Evolutionary conservation across 2,797 vertebrate species (phyloP).

Genomic region (Cheirogaleus major): DNA sequence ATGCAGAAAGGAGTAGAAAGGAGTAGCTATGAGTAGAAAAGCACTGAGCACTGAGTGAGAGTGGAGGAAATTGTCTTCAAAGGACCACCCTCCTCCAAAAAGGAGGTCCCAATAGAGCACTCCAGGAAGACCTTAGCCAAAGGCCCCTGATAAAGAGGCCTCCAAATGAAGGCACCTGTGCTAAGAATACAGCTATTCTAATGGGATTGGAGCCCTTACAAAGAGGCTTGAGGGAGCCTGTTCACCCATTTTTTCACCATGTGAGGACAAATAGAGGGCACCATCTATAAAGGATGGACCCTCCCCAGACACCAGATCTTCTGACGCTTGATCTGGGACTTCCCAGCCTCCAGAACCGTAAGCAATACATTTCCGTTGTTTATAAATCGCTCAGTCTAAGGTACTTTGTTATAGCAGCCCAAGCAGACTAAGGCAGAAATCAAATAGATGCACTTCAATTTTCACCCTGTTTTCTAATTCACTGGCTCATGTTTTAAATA

Average conservation of each 20-base stretch:
- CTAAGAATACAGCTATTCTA: not conserved
- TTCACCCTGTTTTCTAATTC: not conserved
- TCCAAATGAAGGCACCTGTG: not conserved
- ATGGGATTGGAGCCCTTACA: not conserved
- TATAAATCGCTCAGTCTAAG: not conserved
- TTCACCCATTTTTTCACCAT: not conserved
- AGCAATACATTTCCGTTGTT: not conserved
- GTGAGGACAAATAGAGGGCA: not conserved
- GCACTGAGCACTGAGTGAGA: not conserved
- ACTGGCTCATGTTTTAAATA: not conserved
- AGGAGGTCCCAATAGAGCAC: not conserved
- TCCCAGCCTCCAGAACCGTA: not conserved
- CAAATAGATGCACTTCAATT: not conserved
- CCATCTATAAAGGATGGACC: not conserved
- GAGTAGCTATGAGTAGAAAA: not conserved
- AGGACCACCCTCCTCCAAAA: not conserved
- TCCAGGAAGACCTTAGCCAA: not conserved
- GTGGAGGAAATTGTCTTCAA: not conserved
- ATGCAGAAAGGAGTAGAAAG: not conserved
- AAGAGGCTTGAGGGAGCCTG: not conserved
- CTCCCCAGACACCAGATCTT: not conserved
- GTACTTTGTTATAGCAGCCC: not conserved
- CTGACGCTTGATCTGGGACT: no score
- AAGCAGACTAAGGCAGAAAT: not conserved
- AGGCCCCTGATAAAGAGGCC: not conserved